phyloP scores from a whole-genome alignment of 2,113 vertebrate genomes.

The Ellobius talpinus region DNA sequence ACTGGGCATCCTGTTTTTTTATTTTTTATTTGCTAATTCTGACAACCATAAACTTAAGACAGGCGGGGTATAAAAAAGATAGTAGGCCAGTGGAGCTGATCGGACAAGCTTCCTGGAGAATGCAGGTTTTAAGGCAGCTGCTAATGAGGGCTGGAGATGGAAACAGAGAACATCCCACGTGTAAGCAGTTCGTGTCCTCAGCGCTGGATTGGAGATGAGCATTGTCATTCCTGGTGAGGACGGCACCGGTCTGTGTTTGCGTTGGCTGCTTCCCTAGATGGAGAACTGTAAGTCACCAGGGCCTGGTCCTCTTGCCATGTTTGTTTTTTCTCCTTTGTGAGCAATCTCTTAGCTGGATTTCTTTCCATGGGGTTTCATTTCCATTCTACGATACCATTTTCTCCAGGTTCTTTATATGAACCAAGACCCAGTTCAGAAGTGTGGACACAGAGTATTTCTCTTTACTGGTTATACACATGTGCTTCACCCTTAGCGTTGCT shows the following conservation, averaged over 20 bases:
- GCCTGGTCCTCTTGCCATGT: accelerated
- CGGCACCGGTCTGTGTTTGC: background rate
- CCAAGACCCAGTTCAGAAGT: background rate
- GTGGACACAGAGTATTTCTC: background rate
- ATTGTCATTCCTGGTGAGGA: constrained; percentile 53
- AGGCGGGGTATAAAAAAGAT: background rate
- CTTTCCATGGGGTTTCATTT: background rate
- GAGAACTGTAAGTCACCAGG: too few relatives aligned
- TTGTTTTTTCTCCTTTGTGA: too few relatives aligned
- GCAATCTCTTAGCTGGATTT: background rate
- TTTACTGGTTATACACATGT: background rate
- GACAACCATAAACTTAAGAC: background rate
- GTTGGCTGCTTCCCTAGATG: background rate
- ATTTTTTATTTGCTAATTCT: constrained; percentile 38
- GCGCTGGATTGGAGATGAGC: background rate
- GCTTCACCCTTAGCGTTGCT: background rate
- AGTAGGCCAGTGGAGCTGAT: background rate
- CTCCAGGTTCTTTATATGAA: background rate
- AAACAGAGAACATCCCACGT: constrained; percentile 7
- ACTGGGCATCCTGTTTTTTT: background rate
- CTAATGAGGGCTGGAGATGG: background rate
- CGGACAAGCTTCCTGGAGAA: constrained; percentile 49
- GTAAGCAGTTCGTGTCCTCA: background rate
- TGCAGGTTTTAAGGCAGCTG: constrained; percentile 32
- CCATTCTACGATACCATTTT: background rate